A percentile compares a stretch with the other conserved stretches of the same genome.
Evolutionary conservation across 2,888 invertebrate species (phyloP).

Genomic region (Pseudococcus jackbeardsleyi): DNA sequence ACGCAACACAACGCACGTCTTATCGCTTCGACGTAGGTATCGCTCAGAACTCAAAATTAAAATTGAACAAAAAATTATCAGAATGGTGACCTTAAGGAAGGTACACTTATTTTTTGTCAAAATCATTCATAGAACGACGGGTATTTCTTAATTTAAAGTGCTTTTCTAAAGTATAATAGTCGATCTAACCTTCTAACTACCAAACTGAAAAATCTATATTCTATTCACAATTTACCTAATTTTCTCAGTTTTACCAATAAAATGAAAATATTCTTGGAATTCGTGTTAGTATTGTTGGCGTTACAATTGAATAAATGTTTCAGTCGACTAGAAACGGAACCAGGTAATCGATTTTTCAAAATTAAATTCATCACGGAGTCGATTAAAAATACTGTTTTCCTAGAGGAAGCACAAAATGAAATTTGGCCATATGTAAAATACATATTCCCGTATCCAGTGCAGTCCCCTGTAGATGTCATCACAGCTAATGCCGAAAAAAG

Average conservation of each 20-base stretch:
- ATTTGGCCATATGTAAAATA: constrained; percentile 42
- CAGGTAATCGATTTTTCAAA: neutral
- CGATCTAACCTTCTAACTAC: too few species aligned
- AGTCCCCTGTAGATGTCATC: constrained; percentile 75
- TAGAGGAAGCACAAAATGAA: neutral
- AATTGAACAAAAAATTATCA: neutral
- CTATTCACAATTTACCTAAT: neutral
- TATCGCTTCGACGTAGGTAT: too few species aligned
- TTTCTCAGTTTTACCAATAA: neutral
- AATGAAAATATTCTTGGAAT: neutral
- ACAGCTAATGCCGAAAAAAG: constrained; percentile 75
- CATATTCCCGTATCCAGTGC: constrained; percentile 67
- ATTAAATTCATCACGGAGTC: neutral
- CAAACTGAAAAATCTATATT: constrained; percentile 36
- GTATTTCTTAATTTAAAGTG: neutral
- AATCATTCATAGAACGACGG: neutral
- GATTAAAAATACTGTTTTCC: neutral
- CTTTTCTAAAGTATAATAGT: neutral
- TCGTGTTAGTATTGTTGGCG: neutral
- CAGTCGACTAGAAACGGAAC: too few species aligned
- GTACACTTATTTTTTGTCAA: neutral
- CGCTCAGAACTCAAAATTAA: neutral
- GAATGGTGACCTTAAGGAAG: neutral
- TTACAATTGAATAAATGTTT: neutral
- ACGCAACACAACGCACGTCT: too few species aligned